These are phyloP conservation scores for Trichogramma dendrolimi DNA, from an alignment of 2,888 invertebrate species.

Conservation along the genomic window DNA sequence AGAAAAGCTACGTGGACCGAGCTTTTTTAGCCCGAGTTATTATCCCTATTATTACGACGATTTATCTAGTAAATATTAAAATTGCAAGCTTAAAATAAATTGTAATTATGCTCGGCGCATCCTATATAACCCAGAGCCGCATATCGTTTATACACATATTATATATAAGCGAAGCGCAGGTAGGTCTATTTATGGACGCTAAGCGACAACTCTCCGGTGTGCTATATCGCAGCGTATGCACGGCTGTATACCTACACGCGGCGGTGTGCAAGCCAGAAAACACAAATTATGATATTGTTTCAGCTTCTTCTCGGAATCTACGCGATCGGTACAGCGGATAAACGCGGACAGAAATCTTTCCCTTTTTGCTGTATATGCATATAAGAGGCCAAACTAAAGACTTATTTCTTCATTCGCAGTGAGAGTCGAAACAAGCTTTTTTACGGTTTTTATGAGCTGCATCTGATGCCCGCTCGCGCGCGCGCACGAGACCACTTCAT, in stretches of 20 bases:
- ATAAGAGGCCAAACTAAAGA: conserved; percentile 29
- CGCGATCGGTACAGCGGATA: conserved; percentile 52
- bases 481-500: conserved; percentile 39
- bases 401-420: conserved; percentile 47
- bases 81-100: too few species aligned
- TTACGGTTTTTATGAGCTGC: conserved; percentile 35
- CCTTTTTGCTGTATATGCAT: conserved; percentile 30
- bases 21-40: too few species aligned
- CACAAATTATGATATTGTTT: conserved; percentile 53
- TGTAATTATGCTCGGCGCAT: too few species aligned
- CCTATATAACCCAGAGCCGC: too few species aligned
- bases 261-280: conserved; percentile 41
- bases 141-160: too few species aligned
- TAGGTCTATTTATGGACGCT: too few species aligned
- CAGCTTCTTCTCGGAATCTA: conserved; percentile 50
- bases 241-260: conserved; percentile 47
- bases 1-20: neutral
- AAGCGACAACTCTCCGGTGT: conserved; percentile 25
- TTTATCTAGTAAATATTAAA: too few species aligned
- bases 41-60: too few species aligned
- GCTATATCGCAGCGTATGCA: conserved; percentile 37
- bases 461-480: conserved; percentile 24
- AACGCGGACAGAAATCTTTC: conserved; percentile 37
- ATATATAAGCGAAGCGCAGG: too few species aligned
- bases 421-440: conserved; percentile 38